Base-by-base conservation (phyloP, 1,140 invertebrate genomes). In the Zaprionus ghesquierei region DNA sequence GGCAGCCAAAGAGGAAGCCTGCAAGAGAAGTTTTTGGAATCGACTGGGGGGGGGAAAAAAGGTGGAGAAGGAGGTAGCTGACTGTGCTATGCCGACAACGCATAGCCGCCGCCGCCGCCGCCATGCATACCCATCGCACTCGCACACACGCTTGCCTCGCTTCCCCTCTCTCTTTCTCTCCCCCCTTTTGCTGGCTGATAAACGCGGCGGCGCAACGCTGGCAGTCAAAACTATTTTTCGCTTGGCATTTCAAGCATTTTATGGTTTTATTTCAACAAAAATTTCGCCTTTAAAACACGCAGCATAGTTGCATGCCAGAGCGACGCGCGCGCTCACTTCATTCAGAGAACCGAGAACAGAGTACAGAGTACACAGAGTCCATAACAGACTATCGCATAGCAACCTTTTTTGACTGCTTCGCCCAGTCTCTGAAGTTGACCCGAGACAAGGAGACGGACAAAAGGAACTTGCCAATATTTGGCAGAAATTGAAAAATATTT, bases 211-310 rank as follows among this genome's bases (percentile, higher is more conserved):
- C 41, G 64, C 58, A 62, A 51, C 12, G 6, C n/a, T 59, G 78
- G 69, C 82, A 86, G 82, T 86, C 82, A 86, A 86, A 86, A 86
- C 82, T 86, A 86, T 86, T 86, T 87, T 86, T 86, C 82, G 82
- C 82, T 82, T 86, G 82, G 82, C 79, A 86, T 86, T 86, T 86
- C 82, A 87, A 87, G 84, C 79, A 86, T 86, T 86, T 86, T 77
- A 86, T 86, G 82, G 82, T 86, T 82, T 86, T 86, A 86, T 86
- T 86, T 86, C 79, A 65, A 86, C 82, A 87, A 86, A 86, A 86
- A 86, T 69, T 79, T 82, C 69, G 75, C 75, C 75, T 74, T 87
- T 78, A 87, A n/a, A 86, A 78, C 76, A 85, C 78, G 82, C 82
- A 81, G 58, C n/a, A 87, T 78, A 81, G 81, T 86, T 78, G 81